phyloP scores from a whole-genome alignment of 1,140 invertebrate species.

The Episyrphus balteatus region DNA sequence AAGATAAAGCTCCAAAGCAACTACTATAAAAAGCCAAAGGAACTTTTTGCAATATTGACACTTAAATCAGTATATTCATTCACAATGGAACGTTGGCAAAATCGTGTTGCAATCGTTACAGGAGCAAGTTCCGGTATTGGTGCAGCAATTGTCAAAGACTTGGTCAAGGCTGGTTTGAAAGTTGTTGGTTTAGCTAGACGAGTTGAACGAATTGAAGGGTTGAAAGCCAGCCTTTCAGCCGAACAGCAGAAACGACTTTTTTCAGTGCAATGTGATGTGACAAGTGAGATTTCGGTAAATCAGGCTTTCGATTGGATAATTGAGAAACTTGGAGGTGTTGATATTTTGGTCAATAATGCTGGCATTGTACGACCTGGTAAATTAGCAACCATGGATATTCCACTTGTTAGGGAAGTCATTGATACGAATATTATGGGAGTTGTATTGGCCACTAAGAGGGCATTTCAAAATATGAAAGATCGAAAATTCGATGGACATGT shows the following conservation, averaged over 20 bases:
- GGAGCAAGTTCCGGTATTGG: constrained; percentile 64
- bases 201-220: constrained; percentile 43
- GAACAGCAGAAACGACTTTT: constrained; percentile 33
- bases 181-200: constrained; percentile 61
- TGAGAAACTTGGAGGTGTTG: constrained; percentile 48
- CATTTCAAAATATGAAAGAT: constrained; percentile 55
- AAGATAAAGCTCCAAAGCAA: too few relatives aligned
- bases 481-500: constrained; percentile 55
- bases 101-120: constrained; percentile 58
- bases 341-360: constrained; percentile 66
- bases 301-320: constrained; percentile 52
- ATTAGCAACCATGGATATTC: constrained; percentile 27
- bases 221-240: constrained; percentile 14
- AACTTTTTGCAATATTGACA: too few relatives aligned
- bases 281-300: constrained; percentile 51
- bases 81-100: constrained; percentile 53
- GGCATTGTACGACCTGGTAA: constrained; percentile 40
- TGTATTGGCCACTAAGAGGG: constrained; percentile 51
- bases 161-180: constrained; percentile 49
- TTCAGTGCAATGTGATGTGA: constrained; percentile 51
- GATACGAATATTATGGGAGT: constrained; percentile 60
- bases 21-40: too few relatives aligned
- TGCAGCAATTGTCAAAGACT: constrained; percentile 40
- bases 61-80: too few relatives aligned
- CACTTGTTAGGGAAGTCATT: constrained; percentile 41